Conservation (phyloP, 2,113 vertebrate genomes). For the Pteronura brasiliensis region DNA sequence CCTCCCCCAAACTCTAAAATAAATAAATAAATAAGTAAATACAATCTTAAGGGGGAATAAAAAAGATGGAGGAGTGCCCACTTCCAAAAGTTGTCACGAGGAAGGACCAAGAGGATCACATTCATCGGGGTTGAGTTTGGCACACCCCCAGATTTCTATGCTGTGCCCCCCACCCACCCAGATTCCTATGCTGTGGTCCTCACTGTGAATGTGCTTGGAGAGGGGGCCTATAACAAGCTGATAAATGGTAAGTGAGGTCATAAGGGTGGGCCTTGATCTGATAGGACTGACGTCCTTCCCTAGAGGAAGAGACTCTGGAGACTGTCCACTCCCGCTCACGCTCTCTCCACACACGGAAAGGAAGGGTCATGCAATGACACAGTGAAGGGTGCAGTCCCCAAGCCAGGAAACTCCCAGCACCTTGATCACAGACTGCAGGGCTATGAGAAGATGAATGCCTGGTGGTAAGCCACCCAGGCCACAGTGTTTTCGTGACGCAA, state of each 20-base stretch:
- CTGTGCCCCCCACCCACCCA: neutral
- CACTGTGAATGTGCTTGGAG: too few species aligned
- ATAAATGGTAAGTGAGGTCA: neutral
- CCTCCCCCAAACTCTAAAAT: neutral
- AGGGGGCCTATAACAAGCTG: neutral
- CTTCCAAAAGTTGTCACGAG: neutral
- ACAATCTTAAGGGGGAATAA: neutral
- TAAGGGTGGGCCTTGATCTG: too few species aligned
- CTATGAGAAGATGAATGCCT: neutral
- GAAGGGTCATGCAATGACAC: fast-evolving
- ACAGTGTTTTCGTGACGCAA: neutral
- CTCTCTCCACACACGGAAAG: neutral
- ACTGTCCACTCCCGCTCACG: neutral
- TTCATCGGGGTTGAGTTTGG: too few species aligned
- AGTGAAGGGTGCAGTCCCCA: neutral
- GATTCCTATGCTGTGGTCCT: neutral
- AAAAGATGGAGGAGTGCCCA: fast-evolving
- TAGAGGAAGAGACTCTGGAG: neutral
- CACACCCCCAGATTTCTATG: fast-evolving
- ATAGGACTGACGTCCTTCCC: neutral
- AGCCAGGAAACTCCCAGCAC: neutral
- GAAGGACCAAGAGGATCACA: neutral
- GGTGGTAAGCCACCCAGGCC: fast-evolving
- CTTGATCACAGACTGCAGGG: neutral
- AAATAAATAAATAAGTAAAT: neutral